Percentiles rank a stretch among this genome's conserved stretches.
phyloP scores from a whole-genome alignment of 2,888 invertebrate species.

The Synanthedon vespiformis region DNA sequence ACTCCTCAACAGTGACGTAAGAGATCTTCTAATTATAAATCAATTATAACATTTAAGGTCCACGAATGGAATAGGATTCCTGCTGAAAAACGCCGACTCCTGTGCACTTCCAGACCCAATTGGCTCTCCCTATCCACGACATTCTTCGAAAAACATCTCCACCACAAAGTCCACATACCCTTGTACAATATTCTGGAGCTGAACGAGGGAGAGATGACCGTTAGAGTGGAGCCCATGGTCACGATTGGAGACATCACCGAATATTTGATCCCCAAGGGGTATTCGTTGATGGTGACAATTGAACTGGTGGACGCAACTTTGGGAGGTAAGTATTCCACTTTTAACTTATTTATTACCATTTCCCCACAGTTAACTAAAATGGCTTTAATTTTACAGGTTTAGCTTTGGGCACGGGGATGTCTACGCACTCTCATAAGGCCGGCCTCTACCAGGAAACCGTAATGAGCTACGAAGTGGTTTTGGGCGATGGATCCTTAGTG shows the following conservation, averaged over 20 bases:
- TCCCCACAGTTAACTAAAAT: not conserved
- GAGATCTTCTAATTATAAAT: no score
- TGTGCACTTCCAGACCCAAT: conserved; percentile 77
- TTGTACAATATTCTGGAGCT: conserved; percentile 73
- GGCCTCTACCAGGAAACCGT: conserved; percentile 78
- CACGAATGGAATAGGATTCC: conserved; percentile 66
- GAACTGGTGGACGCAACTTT: conserved; percentile 78
- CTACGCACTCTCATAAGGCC: conserved; percentile 78
- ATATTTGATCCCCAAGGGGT: conserved; percentile 74
- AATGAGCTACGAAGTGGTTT: conserved; percentile 74
- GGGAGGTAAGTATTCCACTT: conserved; percentile 65
- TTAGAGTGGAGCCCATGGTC: conserved; percentile 76
- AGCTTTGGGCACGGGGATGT: conserved; percentile 80
- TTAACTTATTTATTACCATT: conserved; percentile 54
- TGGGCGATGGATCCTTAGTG: conserved; percentile 73
- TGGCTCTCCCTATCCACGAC: conserved; percentile 77
- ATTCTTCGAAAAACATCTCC: conserved; percentile 74
- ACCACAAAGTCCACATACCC: conserved; percentile 71
- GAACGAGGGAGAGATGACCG: conserved; percentile 67
- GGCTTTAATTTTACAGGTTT: conserved; percentile 45
- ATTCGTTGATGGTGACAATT: conserved; percentile 75
- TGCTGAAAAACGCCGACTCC: conserved; percentile 49
- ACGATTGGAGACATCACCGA: conserved; percentile 75
- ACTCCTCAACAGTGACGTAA: not conserved
- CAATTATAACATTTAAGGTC: conserved; percentile 31